Evolutionary conservation across 2,797 vertebrate species (phyloP).

Genomic region (Thalassophryne amazonica): DNA sequence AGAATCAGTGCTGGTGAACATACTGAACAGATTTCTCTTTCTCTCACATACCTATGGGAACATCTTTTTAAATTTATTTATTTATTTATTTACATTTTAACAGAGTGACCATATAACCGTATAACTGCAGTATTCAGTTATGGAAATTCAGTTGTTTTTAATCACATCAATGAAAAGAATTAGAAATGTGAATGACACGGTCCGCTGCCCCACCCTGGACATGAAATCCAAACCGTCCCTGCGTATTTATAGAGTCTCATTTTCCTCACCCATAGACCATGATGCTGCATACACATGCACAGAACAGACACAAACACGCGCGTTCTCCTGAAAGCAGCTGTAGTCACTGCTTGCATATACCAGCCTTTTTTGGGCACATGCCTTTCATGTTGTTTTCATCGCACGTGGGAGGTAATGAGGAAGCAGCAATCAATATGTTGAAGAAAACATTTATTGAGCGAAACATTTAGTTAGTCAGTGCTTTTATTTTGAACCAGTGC

Average conservation of each 20-base stretch:
- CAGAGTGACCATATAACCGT: constrained; percentile 15
- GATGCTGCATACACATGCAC: constrained; percentile 67
- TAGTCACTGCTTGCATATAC: constrained; percentile 50
- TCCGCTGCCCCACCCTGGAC: constrained; percentile 57
- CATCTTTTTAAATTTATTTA: too few species aligned
- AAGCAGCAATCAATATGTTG: constrained; percentile 25
- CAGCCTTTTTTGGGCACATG: constrained; percentile 78
- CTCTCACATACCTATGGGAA: constrained; percentile 20
- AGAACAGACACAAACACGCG: constrained; percentile 14
- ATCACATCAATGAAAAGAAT: constrained; percentile 9
- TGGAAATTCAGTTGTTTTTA: background rate
- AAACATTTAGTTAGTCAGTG: too few species aligned
- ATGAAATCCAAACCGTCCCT: constrained; percentile 63
- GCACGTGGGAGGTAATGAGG: constrained; percentile 33
- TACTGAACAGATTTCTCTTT: constrained; percentile 56
- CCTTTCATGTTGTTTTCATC: constrained; percentile 46
- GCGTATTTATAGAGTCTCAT: constrained; percentile 75
- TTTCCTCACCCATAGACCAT: constrained; percentile 58
- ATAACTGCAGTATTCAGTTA: too few species aligned
- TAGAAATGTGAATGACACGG: constrained; percentile 53
- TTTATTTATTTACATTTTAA: too few species aligned
- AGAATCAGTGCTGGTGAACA: constrained; percentile 65
- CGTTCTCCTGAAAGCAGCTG: constrained; percentile 49
- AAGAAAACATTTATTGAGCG: too few species aligned
- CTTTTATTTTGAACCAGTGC: too few species aligned